Evolutionary conservation across 2,797 vertebrate genomes (phyloP).

Genomic region (Vireo griseus): DNA sequence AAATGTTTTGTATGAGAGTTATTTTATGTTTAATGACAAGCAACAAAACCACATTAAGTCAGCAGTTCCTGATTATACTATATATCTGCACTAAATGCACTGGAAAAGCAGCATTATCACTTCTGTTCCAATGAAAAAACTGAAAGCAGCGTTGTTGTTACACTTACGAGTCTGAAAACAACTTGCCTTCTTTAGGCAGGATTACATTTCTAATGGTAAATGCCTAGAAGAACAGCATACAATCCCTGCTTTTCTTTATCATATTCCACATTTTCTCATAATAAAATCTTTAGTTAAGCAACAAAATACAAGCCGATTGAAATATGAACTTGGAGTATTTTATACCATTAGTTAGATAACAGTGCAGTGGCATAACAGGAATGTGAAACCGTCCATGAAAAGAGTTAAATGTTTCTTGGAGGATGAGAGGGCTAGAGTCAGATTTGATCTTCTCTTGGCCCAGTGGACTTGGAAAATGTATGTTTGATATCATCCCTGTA

Average conservation of each 20-base stretch:
- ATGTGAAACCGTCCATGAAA: not conserved
- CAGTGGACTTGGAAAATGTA: constrained; percentile 21
- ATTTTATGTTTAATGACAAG: constrained; percentile 59
- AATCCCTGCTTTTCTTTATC: not conserved
- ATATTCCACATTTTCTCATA: not conserved
- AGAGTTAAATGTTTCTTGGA: constrained; percentile 35
- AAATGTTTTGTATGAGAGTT: constrained; percentile 36
- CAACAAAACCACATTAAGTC: constrained; percentile 59
- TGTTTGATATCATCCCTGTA: constrained; percentile 22
- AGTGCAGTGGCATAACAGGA: not conserved
- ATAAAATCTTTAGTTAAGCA: constrained; percentile 12
- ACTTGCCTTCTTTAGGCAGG: not conserved
- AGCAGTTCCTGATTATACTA: constrained; percentile 47
- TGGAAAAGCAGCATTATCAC: constrained; percentile 34
- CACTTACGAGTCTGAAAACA: not conserved
- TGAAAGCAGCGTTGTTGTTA: constrained; percentile 24
- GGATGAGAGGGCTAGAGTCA: constrained; percentile 4
- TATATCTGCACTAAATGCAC: constrained; percentile 43
- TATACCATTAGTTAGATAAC: not conserved
- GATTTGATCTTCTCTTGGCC: constrained; percentile 44
- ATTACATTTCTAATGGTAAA: not conserved
- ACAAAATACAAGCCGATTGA: not conserved
- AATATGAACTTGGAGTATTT: not conserved
- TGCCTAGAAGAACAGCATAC: not conserved
- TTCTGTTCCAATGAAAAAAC: constrained; percentile 32